Percentiles rank a stretch among this genome's conserved stretches.
Conservation (phyloP, 2,113 vertebrate species). For the cattle (Bos taurus) region ARS-UCD2.0 NC_037329.1:79838501-79839000, state of each 20-base stretch:
- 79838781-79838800: not conserved
- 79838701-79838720: not conserved
- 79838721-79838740: no score
- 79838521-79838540: not conserved
- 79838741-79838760: fast-evolving
- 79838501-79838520: not conserved
- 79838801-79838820: not conserved
- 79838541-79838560: not conserved
- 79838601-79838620: not conserved
- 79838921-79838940: not conserved
- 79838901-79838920: not conserved
- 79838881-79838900: not conserved
- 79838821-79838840: not conserved
- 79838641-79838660: not conserved
- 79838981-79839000: not conserved
- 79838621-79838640: not conserved
- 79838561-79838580: not conserved
- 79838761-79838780: fast-evolving
- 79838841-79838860: not conserved
- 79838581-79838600: not conserved
- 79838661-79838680: not conserved
- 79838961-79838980: not conserved
- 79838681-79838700: not conserved
- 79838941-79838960: not conserved
- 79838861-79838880: not conserved